Conservation (phyloP, 2,888 invertebrate species). For the Listrodromus nycthemerus region DNA sequence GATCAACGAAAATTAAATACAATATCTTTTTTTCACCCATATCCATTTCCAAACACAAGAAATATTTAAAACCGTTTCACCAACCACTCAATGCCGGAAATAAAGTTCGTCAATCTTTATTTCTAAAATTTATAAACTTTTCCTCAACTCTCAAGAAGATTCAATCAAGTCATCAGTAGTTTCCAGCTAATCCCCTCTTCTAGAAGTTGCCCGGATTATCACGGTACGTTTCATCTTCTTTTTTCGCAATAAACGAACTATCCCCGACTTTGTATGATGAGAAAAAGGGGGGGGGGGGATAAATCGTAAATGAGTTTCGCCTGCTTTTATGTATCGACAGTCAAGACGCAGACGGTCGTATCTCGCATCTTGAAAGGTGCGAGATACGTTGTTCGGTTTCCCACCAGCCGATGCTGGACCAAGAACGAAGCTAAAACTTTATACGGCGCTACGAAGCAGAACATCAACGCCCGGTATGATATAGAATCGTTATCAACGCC, state of each 20-base stretch:
- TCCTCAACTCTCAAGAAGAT: not conserved
- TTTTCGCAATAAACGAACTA: constrained; percentile 14
- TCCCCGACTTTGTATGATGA: not conserved
- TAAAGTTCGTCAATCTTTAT: too few relatives aligned
- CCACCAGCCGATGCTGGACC: not conserved
- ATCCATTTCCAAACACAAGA: too few relatives aligned
- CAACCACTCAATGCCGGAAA: too few relatives aligned
- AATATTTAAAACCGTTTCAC: too few relatives aligned
- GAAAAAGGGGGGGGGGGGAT: not conserved
- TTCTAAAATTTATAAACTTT: too few relatives aligned
- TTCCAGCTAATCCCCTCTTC: not conserved
- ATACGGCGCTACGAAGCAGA: not conserved
- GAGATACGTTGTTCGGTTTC: too few relatives aligned
- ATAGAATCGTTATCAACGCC: not conserved
- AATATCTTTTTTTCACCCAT: too few relatives aligned
- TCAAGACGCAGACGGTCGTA: too few relatives aligned
- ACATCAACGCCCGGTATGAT: not conserved
- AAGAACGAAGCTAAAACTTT: constrained; percentile 6
- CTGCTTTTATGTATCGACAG: constrained; percentile 26
- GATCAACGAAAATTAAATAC: too few relatives aligned
- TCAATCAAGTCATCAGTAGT: not conserved
- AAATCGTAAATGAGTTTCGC: constrained; percentile 10
- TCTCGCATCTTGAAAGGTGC: too few relatives aligned
- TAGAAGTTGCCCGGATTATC: not conserved
- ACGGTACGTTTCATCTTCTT: not conserved